These are phyloP conservation scores for Geophilus truncorum DNA, from an alignment of 2,888 invertebrate genomes.

Conservation along the genomic window DNA sequence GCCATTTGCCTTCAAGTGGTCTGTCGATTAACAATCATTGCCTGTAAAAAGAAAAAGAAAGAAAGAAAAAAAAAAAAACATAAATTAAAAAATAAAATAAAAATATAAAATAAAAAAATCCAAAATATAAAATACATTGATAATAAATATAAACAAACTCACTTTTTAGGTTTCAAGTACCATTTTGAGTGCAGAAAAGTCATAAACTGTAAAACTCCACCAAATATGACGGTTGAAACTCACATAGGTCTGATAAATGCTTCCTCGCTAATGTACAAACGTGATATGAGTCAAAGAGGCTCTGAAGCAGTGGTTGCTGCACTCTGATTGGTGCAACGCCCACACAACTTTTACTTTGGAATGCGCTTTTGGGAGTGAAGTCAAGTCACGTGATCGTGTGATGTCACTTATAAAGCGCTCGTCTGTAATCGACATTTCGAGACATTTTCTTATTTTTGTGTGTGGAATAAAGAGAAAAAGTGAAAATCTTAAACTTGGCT, in stretches of 20 bases:
- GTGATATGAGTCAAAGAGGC: not conserved
- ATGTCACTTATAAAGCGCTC: not conserved
- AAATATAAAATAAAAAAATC: not conserved
- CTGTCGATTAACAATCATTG: not conserved
- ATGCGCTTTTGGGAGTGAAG: not conserved
- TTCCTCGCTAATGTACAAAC: not conserved
- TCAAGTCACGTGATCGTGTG: not conserved
- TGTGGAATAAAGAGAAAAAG: not conserved
- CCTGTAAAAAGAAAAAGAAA: not conserved
- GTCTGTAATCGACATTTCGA: no score
- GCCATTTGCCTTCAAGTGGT: not conserved
- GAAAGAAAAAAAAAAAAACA: not conserved
- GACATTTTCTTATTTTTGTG: not conserved
- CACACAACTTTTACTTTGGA: not conserved
- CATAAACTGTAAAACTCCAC: not conserved
- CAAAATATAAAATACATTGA: not conserved
- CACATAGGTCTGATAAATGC: not conserved
- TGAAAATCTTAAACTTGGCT: not conserved
- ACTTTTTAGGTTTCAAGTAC: not conserved
- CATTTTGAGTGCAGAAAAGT: not conserved
- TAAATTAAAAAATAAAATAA: not conserved
- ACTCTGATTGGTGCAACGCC: conserved; percentile 9
- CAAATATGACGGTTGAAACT: not conserved
- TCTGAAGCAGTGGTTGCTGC: conserved; percentile 2
- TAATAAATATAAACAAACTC: not conserved